Conservation (phyloP, 2,888 invertebrate genomes). For the Chalcis sispes region DNA sequence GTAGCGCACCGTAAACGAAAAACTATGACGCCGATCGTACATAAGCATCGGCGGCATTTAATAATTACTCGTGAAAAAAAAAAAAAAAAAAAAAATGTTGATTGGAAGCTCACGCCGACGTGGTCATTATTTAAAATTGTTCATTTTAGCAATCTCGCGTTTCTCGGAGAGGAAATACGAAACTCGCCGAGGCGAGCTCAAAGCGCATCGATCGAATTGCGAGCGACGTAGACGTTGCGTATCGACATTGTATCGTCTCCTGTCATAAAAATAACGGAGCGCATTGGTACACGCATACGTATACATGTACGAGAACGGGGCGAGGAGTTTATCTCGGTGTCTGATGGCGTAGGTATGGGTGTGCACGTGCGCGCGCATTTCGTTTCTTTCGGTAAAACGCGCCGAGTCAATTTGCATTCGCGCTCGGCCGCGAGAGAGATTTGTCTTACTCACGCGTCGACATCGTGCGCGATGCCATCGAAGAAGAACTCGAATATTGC, state of each 20-base stretch:
- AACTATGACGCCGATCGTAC: no score
- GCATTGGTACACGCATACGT: background rate
- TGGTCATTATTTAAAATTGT: slow-evolving; percentile 18
- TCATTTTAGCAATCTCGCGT: slow-evolving; percentile 27
- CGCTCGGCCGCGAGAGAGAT: slow-evolving; percentile 18
- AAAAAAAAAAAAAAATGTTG: background rate
- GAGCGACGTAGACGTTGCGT: background rate
- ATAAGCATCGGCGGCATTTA: no score
- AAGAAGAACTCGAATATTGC: no score
- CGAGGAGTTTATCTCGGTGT: background rate
- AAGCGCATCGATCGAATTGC: slow-evolving; percentile 37
- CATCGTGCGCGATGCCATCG: background rate
- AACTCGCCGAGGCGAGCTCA: slow-evolving; percentile 20
- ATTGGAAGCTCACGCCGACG: background rate
- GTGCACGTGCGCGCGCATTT: no score
- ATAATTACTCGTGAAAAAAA: no score
- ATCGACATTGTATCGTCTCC: slow-evolving; percentile 8
- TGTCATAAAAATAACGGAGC: slow-evolving; percentile 49
- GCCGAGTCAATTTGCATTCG: slow-evolving; percentile 36
- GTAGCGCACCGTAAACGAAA: no score
- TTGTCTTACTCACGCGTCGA: slow-evolving; percentile 33
- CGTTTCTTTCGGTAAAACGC: no score
- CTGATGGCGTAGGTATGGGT: background rate
- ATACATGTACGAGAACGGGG: no score
- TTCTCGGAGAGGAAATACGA: slow-evolving; percentile 33